Evolutionary conservation across 1,140 invertebrate species (phyloP), one percentile per base, ranked within the genome.

Genomic region (Mycetomoellerius zeteki): DNA sequence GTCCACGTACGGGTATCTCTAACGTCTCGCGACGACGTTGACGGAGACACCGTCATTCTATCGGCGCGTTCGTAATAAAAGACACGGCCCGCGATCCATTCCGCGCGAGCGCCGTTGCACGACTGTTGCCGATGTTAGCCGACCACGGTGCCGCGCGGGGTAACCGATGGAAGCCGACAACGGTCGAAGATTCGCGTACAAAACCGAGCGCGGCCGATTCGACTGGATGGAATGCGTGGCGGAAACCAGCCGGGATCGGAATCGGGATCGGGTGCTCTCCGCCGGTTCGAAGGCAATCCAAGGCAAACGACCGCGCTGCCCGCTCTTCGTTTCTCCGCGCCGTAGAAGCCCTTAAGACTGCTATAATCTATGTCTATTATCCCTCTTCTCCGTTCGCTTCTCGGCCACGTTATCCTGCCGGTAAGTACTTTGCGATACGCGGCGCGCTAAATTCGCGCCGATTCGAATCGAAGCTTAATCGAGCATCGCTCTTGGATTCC

Each of bases 241-340:
- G 91, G 93, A 93, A 93, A 93, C 92, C 92, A 90, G 88, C 87
- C 90, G 91, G 92, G 90, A 91, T 92, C 89, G 86, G 90, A 93
- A 94, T 94, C 93, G 93, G 93, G 92, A 94, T 95, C 94, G 94
- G 86, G 82, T 86, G 91, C 89, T 89, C 90, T 19, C 27, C 90
- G 56, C 90, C 89, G 91, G 91, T 94, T 93, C 93, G 93, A 93
- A 94, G 92, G 88, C 93, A 93, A 94, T 92, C 93, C 94, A 94
- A 94, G 93, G 94, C 94, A 94, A 94, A 94, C 93, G 93, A 94
- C 94, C 94, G 94, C 93, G 92, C 92, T 93, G 92, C 92, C 89
- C 85, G 88, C 81, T 91, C 91, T 89, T 90, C 86, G 73, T 90
- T 77, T 54, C 84, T 76, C 72, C 56, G 21, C 86, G 8, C 50